Evolutionary conservation across 2,888 invertebrate genomes (phyloP), one percentile per base, ranked within the genome.

Genomic region (Caenorhabditis sp.): DNA sequence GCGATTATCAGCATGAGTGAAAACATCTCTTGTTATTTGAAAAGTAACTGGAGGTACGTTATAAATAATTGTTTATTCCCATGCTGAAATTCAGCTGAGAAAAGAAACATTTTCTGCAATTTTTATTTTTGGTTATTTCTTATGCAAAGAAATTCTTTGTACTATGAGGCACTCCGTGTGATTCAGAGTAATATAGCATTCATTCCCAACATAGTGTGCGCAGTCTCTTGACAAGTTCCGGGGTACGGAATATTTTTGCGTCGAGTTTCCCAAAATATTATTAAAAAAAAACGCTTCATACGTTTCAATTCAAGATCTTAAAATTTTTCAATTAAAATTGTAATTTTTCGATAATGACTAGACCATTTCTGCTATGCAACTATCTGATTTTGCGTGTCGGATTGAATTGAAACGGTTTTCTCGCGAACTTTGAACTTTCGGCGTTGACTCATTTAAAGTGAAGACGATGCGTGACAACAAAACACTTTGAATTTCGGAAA

Each of bases 81-180:
- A 32, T 32, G 9, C 32, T 32, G 32, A 32, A 32, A 32, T 9
- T 9, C 9, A n/a, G n/a, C n/a, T n/a, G n/a, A n/a, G n/a, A n/a
- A 32, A 32, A 4, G 4, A 32, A 6, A 32, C 32, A 32, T 4
- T 40, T 40, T 40, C 40, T 32, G 32, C 9, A 32, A 28, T 53
- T 50, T 47, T 4, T 24, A 65, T 18, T 32, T 32, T 2, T n/a
- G 18, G 47, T 47, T 24, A 50, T 71, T 58, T 64, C 50, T 56
- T 56, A 72, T 72, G 64, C 72, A 72, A 64, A 56, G 62, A 50
- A 56, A 72, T 62, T 47, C 72, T 72, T 64, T 64, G 72, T 64
- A 64, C 71, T 64, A 18, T 24, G 9, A 44, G 47, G 55, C n/a
- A 22, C 18, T 13, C 40, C 26, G 35, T 64, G 56, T 64, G 64